Evolutionary conservation across 2,797 vertebrate genomes (phyloP).

Genomic region (Pangasius sanitwongsei): DNA sequence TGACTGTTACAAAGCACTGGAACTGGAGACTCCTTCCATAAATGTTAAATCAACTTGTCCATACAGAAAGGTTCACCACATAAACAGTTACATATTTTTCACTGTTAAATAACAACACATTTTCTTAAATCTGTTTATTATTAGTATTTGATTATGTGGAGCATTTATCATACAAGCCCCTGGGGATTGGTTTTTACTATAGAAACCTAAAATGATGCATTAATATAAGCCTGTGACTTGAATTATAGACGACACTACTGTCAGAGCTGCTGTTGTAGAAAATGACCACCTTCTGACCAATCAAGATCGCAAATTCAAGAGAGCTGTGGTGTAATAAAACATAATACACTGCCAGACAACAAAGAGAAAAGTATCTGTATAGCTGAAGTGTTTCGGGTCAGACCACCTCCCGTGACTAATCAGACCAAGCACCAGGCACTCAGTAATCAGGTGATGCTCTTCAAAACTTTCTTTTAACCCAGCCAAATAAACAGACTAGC

Average conservation of each 20-base stretch:
- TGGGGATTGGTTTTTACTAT: neutral
- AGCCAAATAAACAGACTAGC: neutral
- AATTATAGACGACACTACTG: neutral
- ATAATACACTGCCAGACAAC: neutral
- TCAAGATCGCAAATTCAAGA: neutral
- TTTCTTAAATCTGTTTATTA: neutral
- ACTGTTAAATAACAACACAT: neutral
- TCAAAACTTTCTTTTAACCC: constrained; percentile 7
- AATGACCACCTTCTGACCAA: neutral
- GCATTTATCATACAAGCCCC: neutral
- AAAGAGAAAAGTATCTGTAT: neutral
- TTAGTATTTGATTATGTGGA: neutral
- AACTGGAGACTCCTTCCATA: neutral
- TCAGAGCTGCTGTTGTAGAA: neutral
- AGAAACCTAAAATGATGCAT: neutral
- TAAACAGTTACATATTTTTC: neutral
- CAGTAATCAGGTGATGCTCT: neutral
- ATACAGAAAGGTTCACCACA: neutral
- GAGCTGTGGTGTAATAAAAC: neutral
- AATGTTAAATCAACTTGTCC: neutral
- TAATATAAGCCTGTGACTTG: neutral
- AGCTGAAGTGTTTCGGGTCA: neutral
- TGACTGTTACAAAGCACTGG: neutral
- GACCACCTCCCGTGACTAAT: constrained; percentile 14
- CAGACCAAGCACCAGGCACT: neutral